Conservation (phyloP, 2,888 invertebrate genomes). For the Cenopis cana region DNA sequence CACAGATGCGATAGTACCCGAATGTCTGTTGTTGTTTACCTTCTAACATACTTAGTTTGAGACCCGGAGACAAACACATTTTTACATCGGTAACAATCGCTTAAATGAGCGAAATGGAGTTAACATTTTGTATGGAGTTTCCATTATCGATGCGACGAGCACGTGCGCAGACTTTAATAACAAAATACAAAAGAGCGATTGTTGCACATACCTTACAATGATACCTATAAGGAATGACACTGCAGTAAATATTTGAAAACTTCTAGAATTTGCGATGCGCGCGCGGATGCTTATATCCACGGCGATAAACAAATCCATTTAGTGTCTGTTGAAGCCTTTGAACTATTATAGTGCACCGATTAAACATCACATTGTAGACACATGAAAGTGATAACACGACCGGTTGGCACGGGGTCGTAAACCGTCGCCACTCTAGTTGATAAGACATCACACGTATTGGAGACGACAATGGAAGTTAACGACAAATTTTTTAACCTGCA, state of each 20-base stretch:
- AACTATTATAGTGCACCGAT: neutral
- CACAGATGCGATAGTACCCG: too few relatives aligned
- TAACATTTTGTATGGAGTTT: too few relatives aligned
- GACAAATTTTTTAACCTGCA: neutral
- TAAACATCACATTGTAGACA: constrained; percentile 11
- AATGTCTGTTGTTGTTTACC: too few relatives aligned
- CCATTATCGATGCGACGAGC: too few relatives aligned
- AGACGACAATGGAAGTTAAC: constrained; percentile 3
- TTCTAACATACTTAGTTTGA: too few relatives aligned
- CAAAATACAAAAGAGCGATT: too few relatives aligned
- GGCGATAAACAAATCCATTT: neutral
- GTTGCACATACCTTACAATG: neutral
- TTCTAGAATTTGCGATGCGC: neutral
- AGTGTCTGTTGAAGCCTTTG: too few relatives aligned
- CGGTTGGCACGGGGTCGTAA: constrained; percentile 24
- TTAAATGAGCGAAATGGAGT: too few relatives aligned
- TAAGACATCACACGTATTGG: neutral
- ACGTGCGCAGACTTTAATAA: neutral
- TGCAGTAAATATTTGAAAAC: too few relatives aligned
- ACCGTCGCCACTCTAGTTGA: constrained; percentile 19
- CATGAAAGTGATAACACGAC: constrained; percentile 23
- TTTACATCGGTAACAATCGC: too few relatives aligned
- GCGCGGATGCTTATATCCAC: neutral
- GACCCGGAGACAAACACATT: too few relatives aligned
- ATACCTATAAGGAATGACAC: neutral